Percentiles rank a stretch among this genome's conserved stretches.
These are phyloP conservation scores for Branchipolynoe longqiensis DNA, from an alignment of 2,888 invertebrate species.

Conservation along the genomic window DNA sequence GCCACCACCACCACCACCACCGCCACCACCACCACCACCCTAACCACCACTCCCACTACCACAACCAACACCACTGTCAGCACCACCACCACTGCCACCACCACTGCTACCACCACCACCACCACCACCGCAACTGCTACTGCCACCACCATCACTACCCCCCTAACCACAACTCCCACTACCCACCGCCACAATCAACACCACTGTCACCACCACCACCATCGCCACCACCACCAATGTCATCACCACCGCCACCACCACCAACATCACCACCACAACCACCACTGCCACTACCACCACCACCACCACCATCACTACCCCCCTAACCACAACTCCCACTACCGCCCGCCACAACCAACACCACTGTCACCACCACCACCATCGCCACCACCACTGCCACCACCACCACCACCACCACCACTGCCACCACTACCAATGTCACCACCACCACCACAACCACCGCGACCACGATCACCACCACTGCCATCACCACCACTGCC, in stretches of 20 bases:
- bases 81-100: background rate
- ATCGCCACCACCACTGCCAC: background rate
- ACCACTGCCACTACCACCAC: background rate
- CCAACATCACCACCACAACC: background rate
- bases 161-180: background rate
- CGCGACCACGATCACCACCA: background rate
- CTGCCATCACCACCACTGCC: background rate
- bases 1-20: no score
- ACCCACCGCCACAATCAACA: background rate
- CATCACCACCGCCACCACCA: no score
- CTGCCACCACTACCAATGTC: background rate
- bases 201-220: background rate
- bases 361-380: background rate
- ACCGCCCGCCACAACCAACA: background rate
- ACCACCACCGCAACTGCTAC: background rate
- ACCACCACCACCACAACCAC: background rate
- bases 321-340: background rate
- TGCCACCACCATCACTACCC: background rate
- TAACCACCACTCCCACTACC: background rate
- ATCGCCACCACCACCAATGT: no score
- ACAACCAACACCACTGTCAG: background rate
- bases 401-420: background rate
- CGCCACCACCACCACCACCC: background rate
- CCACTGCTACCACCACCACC: background rate
- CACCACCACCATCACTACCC: background rate